Percentiles rank a stretch among this genome's conserved stretches.
Conservation (phyloP, 2,888 invertebrate genomes). For the Ochropacha duplaris region DNA sequence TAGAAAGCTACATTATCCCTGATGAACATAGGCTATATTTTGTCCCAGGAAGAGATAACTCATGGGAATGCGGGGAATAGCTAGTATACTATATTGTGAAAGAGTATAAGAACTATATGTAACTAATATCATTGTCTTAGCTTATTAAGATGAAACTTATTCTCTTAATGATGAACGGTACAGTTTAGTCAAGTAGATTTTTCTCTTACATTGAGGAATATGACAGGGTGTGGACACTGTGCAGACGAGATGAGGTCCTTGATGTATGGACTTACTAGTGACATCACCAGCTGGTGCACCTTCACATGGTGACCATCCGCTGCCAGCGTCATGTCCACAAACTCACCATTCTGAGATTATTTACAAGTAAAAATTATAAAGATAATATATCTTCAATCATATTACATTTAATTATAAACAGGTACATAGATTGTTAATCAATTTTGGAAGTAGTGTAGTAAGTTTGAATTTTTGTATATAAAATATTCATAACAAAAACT, state of each 20-base stretch:
- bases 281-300: conserved; percentile 71
- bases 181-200: background rate
- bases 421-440: background rate
- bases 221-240: conserved; percentile 67
- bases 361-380: conserved; percentile 2
- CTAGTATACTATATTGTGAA: too few relatives aligned
- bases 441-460: background rate
- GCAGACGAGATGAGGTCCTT: conserved; percentile 66
- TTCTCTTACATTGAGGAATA: conserved; percentile 70
- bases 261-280: conserved; percentile 71
- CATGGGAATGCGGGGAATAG: too few relatives aligned
- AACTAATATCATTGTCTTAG: too few relatives aligned
- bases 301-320: conserved; percentile 74
- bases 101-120: too few relatives aligned
- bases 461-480: too few relatives aligned
- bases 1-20: too few relatives aligned
- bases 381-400: too few relatives aligned
- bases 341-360: conserved; percentile 65
- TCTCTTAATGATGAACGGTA: too few relatives aligned
- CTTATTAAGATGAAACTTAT: too few relatives aligned
- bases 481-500: conserved; percentile 5
- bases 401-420: background rate
- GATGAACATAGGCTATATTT: too few relatives aligned
- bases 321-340: conserved; percentile 77
- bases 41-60: too few relatives aligned